These are phyloP conservation scores for Gobiocypris rarus DNA, from an alignment of 2,113 vertebrate genomes.

Conservation along the genomic window DNA sequence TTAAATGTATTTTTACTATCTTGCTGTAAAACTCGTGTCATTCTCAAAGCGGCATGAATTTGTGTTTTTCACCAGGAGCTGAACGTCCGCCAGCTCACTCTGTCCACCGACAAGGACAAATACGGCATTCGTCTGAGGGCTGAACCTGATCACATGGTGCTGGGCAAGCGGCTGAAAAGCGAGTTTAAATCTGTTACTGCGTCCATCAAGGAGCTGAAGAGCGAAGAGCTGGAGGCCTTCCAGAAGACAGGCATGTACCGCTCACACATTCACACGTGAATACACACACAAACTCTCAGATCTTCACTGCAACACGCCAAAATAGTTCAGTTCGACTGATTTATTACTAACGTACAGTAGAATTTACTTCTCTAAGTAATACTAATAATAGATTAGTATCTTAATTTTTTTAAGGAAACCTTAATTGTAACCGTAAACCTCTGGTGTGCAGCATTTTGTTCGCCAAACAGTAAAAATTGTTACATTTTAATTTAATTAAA, in stretches of 20 bases:
- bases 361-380: no score
- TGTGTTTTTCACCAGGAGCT: constrained; percentile 80
- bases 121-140: constrained; percentile 90
- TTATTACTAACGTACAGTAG: no score
- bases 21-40: neutral
- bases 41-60: neutral
- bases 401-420: no score
- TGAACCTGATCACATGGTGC: constrained; percentile 96
- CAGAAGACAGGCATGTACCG: constrained; percentile 82
- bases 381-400: no score
- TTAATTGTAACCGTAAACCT: no score
- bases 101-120: constrained; percentile 90
- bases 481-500: no score
- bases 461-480: no score
- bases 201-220: constrained; percentile 89
- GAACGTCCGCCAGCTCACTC: constrained; percentile 89
- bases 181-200: constrained; percentile 87
- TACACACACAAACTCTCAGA: no score
- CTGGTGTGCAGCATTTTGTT: no score
- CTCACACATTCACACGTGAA: neutral
- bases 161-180: constrained; percentile 93
- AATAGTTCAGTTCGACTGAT: no score
- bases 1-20: neutral
- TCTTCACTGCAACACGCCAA: no score
- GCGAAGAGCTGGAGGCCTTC: constrained; percentile 87